A percentile compares a stretch with the other conserved stretches of the same genome.
phyloP scores from a whole-genome alignment of 30 jellyfish, hydroid and myxozoan species.

The Hydra vulgaris region DNA sequence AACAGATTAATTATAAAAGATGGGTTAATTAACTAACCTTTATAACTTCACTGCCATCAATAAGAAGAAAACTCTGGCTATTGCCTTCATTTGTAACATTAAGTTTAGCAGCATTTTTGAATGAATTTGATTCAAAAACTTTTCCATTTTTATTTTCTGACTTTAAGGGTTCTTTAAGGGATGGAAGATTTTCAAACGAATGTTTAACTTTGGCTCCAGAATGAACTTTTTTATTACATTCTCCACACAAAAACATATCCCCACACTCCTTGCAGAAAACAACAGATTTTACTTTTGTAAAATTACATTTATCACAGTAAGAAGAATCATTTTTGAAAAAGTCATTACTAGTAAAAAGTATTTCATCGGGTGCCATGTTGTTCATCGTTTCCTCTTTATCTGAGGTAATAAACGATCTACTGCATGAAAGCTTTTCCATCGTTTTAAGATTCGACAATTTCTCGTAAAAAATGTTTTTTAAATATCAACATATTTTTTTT shows the following conservation, averaged over 20 bases:
- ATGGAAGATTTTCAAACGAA: constrained; percentile 26
- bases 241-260: constrained; percentile 52
- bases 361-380: not conserved
- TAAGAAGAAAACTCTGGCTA: constrained; percentile 47
- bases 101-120: constrained; percentile 17
- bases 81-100: not conserved
- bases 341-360: not conserved
- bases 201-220: constrained; percentile 23
- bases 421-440: not conserved
- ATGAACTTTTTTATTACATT: constrained; percentile 51
- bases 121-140: not conserved
- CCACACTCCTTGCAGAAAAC: constrained; percentile 77
- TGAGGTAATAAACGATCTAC: not conserved
- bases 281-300: constrained; percentile 29
- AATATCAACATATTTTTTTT: not conserved
- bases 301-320: constrained; percentile 31
- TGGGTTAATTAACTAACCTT: constrained; percentile 34
- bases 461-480: not conserved
- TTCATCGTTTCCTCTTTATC: not conserved
- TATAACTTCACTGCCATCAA: constrained; percentile 64
- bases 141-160: not conserved
- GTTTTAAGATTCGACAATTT: not conserved
- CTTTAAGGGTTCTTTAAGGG: constrained; percentile 25
- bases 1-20: too few species aligned
- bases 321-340: not conserved